These are phyloP conservation scores for Ophion ellenae DNA, from an alignment of 2,888 invertebrate species.

Conservation along the genomic window DNA sequence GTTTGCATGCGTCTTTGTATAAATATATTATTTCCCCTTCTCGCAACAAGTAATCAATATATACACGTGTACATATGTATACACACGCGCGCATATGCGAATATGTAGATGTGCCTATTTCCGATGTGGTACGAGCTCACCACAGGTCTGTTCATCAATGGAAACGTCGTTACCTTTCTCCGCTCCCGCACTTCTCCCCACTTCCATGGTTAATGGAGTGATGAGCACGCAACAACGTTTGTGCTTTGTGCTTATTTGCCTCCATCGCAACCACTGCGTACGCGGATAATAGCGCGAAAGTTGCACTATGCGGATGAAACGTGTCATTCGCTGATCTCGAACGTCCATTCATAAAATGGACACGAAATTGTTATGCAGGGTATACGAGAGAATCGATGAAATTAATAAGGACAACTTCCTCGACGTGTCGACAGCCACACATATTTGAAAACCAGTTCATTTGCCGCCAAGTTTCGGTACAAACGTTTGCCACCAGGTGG, in stretches of 20 bases:
- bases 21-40: constrained; percentile 63
- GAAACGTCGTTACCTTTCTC: constrained; percentile 26
- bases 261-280: constrained; percentile 19
- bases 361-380: constrained; percentile 10
- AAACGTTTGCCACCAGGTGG: not conserved
- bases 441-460: not conserved
- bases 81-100: constrained; percentile 39
- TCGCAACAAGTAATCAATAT: constrained; percentile 70
- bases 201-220: constrained; percentile 53
- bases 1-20: constrained; percentile 51
- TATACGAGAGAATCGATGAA: not conserved
- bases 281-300: constrained; percentile 47
- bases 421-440: not conserved
- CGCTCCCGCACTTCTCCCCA: constrained; percentile 11
- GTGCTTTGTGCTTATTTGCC: constrained; percentile 58
- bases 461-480: not conserved
- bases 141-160: constrained; percentile 60
- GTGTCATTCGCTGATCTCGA: constrained; percentile 12
- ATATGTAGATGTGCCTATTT: constrained; percentile 44
- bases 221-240: constrained; percentile 60
- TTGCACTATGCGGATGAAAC: constrained; percentile 22
- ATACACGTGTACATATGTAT: constrained; percentile 57
- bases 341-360: constrained; percentile 26
- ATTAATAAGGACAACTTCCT: not conserved
- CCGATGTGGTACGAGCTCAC: constrained; percentile 53